phyloP scores from a whole-genome alignment of 2,797 vertebrate species.

The Psittacula echo region DNA sequence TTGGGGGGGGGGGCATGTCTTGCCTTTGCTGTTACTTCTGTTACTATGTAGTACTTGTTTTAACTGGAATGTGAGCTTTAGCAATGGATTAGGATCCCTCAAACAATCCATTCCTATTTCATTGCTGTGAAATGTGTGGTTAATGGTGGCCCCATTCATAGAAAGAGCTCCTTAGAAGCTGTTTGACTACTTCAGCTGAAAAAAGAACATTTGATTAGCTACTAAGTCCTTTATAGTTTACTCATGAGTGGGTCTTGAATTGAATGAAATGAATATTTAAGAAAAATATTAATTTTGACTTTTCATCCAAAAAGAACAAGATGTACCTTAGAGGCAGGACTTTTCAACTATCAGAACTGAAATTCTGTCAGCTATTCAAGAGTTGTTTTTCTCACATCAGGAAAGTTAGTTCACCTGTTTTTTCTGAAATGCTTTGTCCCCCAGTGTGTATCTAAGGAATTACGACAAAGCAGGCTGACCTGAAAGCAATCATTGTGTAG shows the following conservation, averaged over 20 bases:
- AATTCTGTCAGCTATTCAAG: background rate
- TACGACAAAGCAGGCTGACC: background rate
- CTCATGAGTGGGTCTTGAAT: background rate
- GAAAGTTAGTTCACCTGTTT: constrained; percentile 48
- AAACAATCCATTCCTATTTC: background rate
- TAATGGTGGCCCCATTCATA: background rate
- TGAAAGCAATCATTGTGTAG: background rate
- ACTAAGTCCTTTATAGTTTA: background rate
- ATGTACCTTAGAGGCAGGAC: background rate
- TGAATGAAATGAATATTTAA: background rate
- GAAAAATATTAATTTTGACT: background rate
- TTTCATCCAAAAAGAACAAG: background rate
- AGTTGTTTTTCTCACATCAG: background rate
- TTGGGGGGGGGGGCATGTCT: no score
- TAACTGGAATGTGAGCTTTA: background rate
- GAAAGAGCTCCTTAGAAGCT: background rate
- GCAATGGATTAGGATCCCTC: background rate
- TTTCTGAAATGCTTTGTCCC: constrained; percentile 49
- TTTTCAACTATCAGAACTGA: constrained; percentile 8
- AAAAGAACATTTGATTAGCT: background rate
- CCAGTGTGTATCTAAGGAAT: background rate
- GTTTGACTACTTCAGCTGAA: background rate
- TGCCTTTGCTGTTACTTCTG: background rate
- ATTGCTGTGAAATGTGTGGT: background rate
- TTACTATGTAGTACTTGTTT: background rate